These are phyloP conservation scores for Phainopepla nitens DNA, from an alignment of 2,113 vertebrate species.

Conservation along the genomic window DNA sequence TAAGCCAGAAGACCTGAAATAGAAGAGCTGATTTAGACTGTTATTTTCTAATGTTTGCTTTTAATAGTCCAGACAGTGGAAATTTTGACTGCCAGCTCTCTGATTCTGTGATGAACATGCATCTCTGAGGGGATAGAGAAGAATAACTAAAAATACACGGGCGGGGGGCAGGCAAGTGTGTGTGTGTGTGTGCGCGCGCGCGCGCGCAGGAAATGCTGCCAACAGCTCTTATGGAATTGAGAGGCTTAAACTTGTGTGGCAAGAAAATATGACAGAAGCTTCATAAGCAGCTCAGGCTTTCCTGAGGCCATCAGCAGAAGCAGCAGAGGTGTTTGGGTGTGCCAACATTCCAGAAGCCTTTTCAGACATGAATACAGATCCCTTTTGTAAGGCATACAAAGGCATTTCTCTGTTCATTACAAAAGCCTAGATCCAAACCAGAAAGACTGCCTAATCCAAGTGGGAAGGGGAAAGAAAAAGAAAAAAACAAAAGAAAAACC, in stretches of 20 bases:
- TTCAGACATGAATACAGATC: constrained; percentile 30
- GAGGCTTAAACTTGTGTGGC: neutral
- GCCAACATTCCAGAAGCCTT: constrained; percentile 36
- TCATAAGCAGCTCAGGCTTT: neutral
- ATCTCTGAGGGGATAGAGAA: neutral
- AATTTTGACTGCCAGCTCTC: neutral
- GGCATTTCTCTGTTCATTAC: neutral
- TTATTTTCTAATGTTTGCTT: constrained; percentile 25
- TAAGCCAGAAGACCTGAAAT: constrained; percentile 28
- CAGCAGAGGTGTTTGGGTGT: neutral
- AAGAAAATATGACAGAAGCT: neutral
- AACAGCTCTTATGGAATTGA: neutral
- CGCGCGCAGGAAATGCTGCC: neutral
- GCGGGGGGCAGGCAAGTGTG: no score
- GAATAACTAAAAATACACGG: neutral
- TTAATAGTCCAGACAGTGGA: constrained; percentile 3
- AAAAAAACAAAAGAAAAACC: neutral
- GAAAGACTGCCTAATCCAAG: neutral
- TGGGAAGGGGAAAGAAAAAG: neutral
- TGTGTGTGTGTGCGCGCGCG: fast-evolving
- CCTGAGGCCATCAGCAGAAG: neutral
- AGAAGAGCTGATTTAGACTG: neutral
- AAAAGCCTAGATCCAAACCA: neutral
- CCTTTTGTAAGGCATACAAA: constrained; percentile 10
- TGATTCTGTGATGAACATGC: neutral